These are phyloP conservation scores for Seriola aureovittata DNA, from an alignment of 2,113 vertebrate species.

Conservation along the genomic window DNA sequence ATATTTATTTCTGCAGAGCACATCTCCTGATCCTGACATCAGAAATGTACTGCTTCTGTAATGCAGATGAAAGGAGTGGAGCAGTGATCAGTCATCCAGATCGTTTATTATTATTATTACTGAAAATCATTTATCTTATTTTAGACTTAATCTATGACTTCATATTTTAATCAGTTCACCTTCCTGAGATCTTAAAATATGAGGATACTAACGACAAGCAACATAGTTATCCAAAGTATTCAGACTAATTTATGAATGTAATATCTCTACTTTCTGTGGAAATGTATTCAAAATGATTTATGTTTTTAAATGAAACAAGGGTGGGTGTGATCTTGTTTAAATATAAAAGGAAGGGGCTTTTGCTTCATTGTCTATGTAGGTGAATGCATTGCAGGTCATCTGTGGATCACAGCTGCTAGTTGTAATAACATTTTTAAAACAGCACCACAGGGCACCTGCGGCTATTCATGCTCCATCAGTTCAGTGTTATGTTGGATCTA, in stretches of 20 bases:
- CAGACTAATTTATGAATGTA: not conserved
- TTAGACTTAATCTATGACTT: not conserved
- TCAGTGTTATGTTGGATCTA: not conserved
- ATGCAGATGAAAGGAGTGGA: not conserved
- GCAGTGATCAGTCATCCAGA: too few relatives aligned
- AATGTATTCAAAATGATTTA: too few relatives aligned
- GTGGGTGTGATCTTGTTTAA: not conserved
- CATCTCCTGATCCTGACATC: not conserved
- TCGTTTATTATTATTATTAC: too few relatives aligned
- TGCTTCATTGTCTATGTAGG: not conserved
- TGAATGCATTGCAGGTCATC: slow-evolving; percentile 7
- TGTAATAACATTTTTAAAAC: not conserved
- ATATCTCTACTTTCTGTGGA: not conserved
- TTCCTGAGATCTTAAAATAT: not conserved
- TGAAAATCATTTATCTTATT: not conserved
- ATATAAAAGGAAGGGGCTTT: not conserved
- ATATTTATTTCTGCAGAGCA: slow-evolving; percentile 1
- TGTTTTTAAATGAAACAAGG: not conserved
- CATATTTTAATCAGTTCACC: not conserved
- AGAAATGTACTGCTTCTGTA: not conserved
- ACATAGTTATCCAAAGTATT: not conserved
- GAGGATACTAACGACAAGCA: not conserved
- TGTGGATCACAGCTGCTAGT: not conserved
- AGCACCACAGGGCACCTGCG: not conserved
- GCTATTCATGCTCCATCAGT: not conserved